These are phyloP conservation scores for Acipenser ruthenus DNA, from an alignment of 2,797 vertebrate species.

Conservation along the genomic window DNA sequence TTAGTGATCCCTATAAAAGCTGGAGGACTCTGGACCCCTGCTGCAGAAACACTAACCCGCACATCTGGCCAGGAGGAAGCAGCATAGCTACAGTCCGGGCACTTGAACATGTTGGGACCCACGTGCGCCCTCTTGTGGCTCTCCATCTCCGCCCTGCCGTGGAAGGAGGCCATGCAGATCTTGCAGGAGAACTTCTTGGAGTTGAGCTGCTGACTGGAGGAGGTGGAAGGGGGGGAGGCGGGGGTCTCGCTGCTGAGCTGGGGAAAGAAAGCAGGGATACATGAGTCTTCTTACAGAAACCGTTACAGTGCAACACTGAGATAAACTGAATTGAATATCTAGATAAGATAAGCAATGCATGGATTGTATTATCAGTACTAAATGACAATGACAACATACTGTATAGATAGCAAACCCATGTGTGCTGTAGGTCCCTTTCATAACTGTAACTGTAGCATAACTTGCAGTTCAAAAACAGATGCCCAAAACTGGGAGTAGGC, in stretches of 20 bases:
- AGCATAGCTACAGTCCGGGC: constrained; percentile 84
- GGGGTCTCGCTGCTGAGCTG: constrained; percentile 71
- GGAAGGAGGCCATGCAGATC: constrained; percentile 87
- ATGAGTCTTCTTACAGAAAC: constrained; percentile 14
- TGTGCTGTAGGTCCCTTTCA: too few species aligned
- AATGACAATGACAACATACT: too few species aligned
- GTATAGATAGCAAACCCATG: too few species aligned
- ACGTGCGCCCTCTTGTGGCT: constrained; percentile 95
- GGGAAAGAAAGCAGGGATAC: constrained; percentile 5
- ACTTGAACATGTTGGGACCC: constrained; percentile 86
- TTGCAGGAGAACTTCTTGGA: constrained; percentile 92
- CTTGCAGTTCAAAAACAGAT: too few species aligned
- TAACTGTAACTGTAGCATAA: too few species aligned
- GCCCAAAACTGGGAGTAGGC: too few species aligned
- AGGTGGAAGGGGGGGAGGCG: constrained; percentile 52
- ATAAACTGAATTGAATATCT: too few species aligned
- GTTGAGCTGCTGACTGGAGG: constrained; percentile 39
- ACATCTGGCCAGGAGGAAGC: constrained; percentile 84
- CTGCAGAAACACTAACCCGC: constrained; percentile 57
- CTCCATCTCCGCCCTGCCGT: constrained; percentile 92
- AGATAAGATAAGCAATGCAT: too few species aligned
- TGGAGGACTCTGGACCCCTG: too few species aligned
- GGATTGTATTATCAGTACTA: too few species aligned
- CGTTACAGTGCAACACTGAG: not conserved
- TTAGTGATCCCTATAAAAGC: too few species aligned